Conservation (phyloP, 2,797 vertebrate genomes). For the Sebastes oblongus region DNA sequence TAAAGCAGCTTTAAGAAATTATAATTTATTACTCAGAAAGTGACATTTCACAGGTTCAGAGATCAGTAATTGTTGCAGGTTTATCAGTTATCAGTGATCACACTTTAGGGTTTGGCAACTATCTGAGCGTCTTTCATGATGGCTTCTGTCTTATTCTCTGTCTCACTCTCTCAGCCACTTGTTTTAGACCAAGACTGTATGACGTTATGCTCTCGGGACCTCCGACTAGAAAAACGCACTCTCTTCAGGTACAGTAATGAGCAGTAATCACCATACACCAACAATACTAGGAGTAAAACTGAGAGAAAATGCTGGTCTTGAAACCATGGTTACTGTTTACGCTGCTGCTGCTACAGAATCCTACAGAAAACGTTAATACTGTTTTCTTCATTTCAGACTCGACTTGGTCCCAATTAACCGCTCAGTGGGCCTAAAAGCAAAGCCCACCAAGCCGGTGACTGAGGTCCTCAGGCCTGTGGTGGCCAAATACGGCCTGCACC, state of each 20-base stretch:
- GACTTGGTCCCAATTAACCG: conserved; percentile 98
- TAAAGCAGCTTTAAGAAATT: neutral
- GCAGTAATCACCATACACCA: neutral
- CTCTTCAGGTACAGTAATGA: conserved; percentile 87
- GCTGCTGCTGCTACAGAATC: neutral
- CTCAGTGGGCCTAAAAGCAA: conserved; percentile 97
- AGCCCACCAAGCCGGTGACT: conserved; percentile 97
- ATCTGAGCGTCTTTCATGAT: neutral
- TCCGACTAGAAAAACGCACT: conserved; percentile 95
- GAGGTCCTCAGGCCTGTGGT: conserved; percentile 96
- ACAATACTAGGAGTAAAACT: neutral
- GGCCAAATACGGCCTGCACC: conserved; percentile 96
- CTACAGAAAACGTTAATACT: neutral
- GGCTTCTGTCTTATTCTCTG: neutral
- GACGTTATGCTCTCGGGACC: conserved; percentile 92
- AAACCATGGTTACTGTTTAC: neutral
- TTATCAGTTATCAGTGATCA: neutral
- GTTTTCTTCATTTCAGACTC: conserved; percentile 79
- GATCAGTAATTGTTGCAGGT: neutral
- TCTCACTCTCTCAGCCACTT: conserved; percentile 85
- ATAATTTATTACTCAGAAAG: neutral
- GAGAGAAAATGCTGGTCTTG: neutral
- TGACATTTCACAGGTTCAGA: neutral
- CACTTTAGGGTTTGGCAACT: neutral
- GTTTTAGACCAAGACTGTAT: conserved; percentile 97